Conservation (phyloP, 1,140 invertebrate genomes). For the Drosophila bipectinata region DNA sequence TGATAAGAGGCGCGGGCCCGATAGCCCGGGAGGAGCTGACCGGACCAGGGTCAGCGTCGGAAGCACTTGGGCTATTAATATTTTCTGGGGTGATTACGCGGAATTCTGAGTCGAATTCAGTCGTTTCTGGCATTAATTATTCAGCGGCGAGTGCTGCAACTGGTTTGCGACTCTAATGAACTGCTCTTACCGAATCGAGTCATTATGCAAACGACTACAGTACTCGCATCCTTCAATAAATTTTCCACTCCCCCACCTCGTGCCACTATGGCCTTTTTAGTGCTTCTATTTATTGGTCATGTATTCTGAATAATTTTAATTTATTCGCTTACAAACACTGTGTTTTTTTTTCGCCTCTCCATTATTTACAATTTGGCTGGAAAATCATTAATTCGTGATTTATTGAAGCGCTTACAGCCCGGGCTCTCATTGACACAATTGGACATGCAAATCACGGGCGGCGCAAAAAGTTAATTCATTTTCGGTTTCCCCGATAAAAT, state of each 20-base stretch:
- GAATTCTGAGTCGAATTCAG: background rate
- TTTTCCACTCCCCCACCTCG: conserved; percentile 37
- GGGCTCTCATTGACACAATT: conserved; percentile 9
- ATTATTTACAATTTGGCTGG: conserved; percentile 27
- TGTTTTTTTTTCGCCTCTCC: background rate
- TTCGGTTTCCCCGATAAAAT: conserved; percentile 31
- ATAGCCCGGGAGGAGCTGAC: conserved; percentile 32
- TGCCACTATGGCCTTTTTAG: background rate
- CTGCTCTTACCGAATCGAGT: conserved; percentile 26
- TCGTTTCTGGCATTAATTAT: conserved; percentile 13
- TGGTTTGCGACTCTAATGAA: conserved; percentile 52
- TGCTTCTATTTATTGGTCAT: conserved; percentile 12
- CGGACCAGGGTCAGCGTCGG: conserved; percentile 28
- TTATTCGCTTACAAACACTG: conserved; percentile 11
- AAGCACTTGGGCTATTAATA: background rate
- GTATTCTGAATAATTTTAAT: conserved; percentile 25
- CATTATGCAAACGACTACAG: conserved; percentile 42
- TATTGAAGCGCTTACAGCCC: conserved; percentile 36
- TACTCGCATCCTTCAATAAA: conserved; percentile 41
- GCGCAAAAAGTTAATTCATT: conserved; percentile 40
- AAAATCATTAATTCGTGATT: conserved; percentile 25
- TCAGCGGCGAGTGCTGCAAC: conserved; percentile 22
- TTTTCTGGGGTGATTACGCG: background rate
- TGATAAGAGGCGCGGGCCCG: conserved; percentile 28
- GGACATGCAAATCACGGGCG: conserved; percentile 36